Base-by-base conservation (phyloP, 1,140 invertebrate species). In the Orchestia grillus region DNA sequence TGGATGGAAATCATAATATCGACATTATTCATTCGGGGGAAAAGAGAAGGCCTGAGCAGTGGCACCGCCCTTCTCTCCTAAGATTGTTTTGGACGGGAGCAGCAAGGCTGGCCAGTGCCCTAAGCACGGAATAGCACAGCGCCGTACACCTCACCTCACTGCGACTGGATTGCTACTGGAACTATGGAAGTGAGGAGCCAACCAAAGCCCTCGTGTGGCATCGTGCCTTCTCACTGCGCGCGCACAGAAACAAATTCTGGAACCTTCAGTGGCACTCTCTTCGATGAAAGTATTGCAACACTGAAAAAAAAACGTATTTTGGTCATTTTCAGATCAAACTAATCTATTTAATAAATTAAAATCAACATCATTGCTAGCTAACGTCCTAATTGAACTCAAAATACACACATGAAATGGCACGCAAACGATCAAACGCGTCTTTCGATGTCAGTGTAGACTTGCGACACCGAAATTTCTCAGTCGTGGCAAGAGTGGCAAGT, bases 201-300 rank as follows among this genome's bases (percentile, higher is more conserved):
- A 77, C 62, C 62, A 36, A 77, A 3, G 62, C 62, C 62, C 11
- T 19, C n/a, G 11, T 28, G 62, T 77, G 62, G 62, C 62, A 77
- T 36, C 62, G 28, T 77, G 62, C 62, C 62, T 77, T 8, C 28
- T 77, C 28, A 77, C 62, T 77, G 62, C 62, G 62, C 28, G 62
- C 62, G 62, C 62, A 77, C 62, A 77, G 62, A 77, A 77, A 77
- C 62, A 77, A 77, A 77, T 77, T 77, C 62, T 77, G 62, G 62
- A 77, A 77, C 62, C 28, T 77, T 77, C 62, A 77, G 62, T 77
- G 62, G 11, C 28, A 77, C 62, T 77, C 62, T 77, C 62, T 77
- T 77, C 28, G 11, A n/a, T n/a, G 62, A 23, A 77, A 23, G 28
- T 19, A 15, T 77, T 77, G 1, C 11, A 77, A 23, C 36, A 28